These are phyloP conservation scores for Synanthedon myopaeformis DNA, from an alignment of 2,888 invertebrate species.

Conservation along the genomic window DNA sequence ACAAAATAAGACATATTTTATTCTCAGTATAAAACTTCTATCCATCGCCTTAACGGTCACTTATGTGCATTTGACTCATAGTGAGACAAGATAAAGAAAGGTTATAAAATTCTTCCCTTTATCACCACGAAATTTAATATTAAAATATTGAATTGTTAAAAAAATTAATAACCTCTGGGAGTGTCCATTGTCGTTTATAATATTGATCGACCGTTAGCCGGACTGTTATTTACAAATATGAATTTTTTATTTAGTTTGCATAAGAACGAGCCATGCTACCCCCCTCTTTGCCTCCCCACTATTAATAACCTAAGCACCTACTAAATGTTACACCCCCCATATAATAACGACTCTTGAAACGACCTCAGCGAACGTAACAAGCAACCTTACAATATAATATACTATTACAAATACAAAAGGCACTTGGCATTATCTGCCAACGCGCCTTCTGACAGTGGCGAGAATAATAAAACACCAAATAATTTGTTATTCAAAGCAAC, in stretches of 20 bases:
- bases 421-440: constrained; percentile 1
- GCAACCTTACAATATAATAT: constrained; percentile 10
- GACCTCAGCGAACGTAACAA: constrained; percentile 16
- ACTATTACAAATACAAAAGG: constrained; percentile 2
- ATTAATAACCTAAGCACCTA: constrained; percentile 40
- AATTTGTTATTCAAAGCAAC: neutral
- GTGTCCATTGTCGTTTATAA: constrained; percentile 9
- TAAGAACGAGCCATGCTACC: constrained; percentile 27
- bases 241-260: constrained; percentile 45
- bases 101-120: neutral
- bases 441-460: constrained; percentile 1
- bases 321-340: constrained; percentile 34
- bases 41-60: too few species aligned
- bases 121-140: neutral
- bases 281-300: constrained; percentile 17
- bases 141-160: neutral
- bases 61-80: too few species aligned
- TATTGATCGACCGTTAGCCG: constrained; percentile 21
- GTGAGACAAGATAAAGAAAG: neutral
- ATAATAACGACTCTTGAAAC: constrained; percentile 22
- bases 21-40: too few species aligned
- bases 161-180: constrained; percentile 2
- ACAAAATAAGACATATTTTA: too few species aligned
- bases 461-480: neutral
- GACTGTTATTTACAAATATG: constrained; percentile 31